Percentiles rank a stretch among this genome's conserved stretches.
Evolutionary conservation across 2,113 vertebrate species (phyloP).

Genomic region (Quiscalus mexicanus): DNA sequence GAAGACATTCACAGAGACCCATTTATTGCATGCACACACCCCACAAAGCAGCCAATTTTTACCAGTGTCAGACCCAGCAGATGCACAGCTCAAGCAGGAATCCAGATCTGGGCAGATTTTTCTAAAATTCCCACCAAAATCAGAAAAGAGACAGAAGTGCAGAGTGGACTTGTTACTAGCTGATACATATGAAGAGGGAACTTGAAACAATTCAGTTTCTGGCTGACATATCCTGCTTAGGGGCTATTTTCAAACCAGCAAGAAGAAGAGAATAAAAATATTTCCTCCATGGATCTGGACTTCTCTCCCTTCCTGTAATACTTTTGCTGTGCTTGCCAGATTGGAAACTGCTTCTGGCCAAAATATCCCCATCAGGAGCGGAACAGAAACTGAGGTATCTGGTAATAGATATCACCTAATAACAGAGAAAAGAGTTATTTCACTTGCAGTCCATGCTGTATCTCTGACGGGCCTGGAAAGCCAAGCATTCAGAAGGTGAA

Average conservation of each 20-base stretch:
- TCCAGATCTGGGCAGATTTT: not conserved
- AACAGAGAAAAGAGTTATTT: constrained; percentile 2
- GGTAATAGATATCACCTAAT: constrained; percentile 30
- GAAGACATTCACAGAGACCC: not conserved
- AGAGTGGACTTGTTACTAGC: not conserved
- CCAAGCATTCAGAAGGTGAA: not conserved
- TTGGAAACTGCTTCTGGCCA: constrained; percentile 35
- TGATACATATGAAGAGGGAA: not conserved
- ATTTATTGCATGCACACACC: not conserved
- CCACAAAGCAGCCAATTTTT: not conserved
- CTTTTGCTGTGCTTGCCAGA: constrained; percentile 3
- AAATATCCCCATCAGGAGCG: not conserved
- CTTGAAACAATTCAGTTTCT: constrained; percentile 2
- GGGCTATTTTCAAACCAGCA: not conserved
- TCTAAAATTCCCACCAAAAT: not conserved
- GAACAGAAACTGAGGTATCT: constrained; percentile 25
- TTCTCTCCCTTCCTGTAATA: constrained; percentile 14
- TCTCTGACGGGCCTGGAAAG: not conserved
- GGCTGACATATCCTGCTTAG: not conserved
- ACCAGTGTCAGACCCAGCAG: not conserved
- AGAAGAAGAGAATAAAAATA: constrained; percentile 41
- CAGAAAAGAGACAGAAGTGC: not conserved
- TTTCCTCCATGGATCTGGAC: constrained; percentile 29
- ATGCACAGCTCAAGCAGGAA: not conserved
- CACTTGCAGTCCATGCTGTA: not conserved